Percentiles rank a stretch among this genome's conserved stretches.
Evolutionary conservation across 2,888 invertebrate genomes (phyloP).

Genomic region (Abscondita cerata): DNA sequence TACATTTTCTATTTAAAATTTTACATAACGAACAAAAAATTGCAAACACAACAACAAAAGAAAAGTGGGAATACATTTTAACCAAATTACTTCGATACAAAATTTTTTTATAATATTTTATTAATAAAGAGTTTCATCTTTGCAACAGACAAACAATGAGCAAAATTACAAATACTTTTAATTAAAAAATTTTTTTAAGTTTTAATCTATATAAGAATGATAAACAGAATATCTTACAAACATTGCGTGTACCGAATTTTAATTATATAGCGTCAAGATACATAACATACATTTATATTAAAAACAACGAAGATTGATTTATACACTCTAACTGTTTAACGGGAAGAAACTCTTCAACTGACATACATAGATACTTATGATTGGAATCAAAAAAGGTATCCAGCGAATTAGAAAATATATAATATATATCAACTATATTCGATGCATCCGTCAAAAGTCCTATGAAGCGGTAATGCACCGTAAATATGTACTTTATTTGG

Average conservation of each 20-base stretch:
- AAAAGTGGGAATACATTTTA: not conserved
- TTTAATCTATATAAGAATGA: constrained; percentile 21
- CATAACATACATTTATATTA: constrained; percentile 58
- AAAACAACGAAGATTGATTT: constrained; percentile 57
- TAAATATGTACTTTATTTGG: constrained; percentile 43
- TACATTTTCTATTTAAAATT: no score
- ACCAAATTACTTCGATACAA: not conserved
- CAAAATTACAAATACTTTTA: constrained; percentile 26
- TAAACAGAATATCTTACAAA: constrained; percentile 29
- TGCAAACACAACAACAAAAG: no score
- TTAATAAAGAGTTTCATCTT: constrained; percentile 19
- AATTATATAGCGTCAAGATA: constrained; percentile 57
- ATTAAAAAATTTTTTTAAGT: constrained; percentile 14
- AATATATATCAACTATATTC: constrained; percentile 47
- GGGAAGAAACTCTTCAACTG: constrained; percentile 52
- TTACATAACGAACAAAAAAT: no score
- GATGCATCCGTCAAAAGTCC: constrained; percentile 48
- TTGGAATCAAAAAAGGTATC: constrained; percentile 51
- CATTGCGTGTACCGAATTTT: constrained; percentile 47
- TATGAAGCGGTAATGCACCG: constrained; percentile 48
- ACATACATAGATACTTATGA: constrained; percentile 50
- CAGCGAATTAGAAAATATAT: constrained; percentile 51
- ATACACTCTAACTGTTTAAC: constrained; percentile 53
- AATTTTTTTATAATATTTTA: constrained; percentile 1
- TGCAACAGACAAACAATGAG: constrained; percentile 26